Evolutionary conservation across 2,888 invertebrate genomes (phyloP).

Genomic region (Diadromus collaris): DNA sequence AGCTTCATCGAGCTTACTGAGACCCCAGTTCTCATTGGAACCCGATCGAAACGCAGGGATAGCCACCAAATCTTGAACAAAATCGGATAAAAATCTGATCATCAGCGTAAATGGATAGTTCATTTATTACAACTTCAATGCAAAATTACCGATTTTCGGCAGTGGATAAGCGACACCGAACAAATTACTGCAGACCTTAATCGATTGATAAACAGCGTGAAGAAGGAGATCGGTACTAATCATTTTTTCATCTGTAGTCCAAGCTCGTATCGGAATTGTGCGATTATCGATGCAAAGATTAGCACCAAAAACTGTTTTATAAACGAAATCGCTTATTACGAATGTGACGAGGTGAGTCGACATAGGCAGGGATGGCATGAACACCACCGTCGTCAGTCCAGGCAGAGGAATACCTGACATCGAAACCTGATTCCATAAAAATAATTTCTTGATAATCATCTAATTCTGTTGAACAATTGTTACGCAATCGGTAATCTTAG

Average conservation of each 20-base stretch:
- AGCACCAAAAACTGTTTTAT: constrained; percentile 81
- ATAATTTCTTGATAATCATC: too few species aligned
- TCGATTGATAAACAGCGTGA: constrained; percentile 88
- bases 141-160: constrained; percentile 82
- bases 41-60: constrained; percentile 14
- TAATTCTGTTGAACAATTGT: not conserved
- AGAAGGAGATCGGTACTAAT: constrained; percentile 87
- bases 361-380: constrained; percentile 39
- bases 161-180: constrained; percentile 90
- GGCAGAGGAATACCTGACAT: constrained; percentile 13
- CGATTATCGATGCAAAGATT: constrained; percentile 84
- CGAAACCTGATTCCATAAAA: constrained; percentile 15
- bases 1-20: constrained; percentile 23
- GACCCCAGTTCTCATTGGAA: constrained; percentile 33
- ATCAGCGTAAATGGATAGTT: too few species aligned
- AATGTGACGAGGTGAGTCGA: constrained; percentile 49
- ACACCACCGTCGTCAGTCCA: constrained; percentile 44
- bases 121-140: not conserved
- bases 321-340: constrained; percentile 40
- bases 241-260: constrained; percentile 11
- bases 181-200: constrained; percentile 88
- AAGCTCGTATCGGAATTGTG: constrained; percentile 68
- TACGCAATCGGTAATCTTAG: too few species aligned
- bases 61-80: constrained; percentile 81
- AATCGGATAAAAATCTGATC: constrained; percentile 87